A percentile compares a stretch with the other conserved stretches of the same genome.
Evolutionary conservation across 2,797 vertebrate genomes (phyloP).

Genomic region (Alcedo atthis): DNA sequence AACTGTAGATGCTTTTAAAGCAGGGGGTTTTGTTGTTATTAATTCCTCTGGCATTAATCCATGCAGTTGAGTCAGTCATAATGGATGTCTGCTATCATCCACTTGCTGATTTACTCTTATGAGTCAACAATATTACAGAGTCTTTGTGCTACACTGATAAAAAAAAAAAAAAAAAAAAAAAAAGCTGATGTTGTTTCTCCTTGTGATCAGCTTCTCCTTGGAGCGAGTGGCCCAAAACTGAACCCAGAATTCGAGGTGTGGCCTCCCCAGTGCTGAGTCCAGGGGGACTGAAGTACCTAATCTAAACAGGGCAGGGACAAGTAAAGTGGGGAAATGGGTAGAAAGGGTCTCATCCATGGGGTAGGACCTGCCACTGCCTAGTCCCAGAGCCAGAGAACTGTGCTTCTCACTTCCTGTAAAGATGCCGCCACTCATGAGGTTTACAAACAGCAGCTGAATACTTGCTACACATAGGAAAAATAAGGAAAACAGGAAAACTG

Average conservation of each 20-base stretch:
- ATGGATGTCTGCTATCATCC: not conserved
- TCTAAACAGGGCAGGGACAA: not conserved
- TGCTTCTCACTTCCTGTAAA: not conserved
- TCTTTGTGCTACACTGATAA: not conserved
- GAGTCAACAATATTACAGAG: not conserved
- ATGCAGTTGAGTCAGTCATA: not conserved
- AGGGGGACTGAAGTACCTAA: not conserved
- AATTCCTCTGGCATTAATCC: not conserved
- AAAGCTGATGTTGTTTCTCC: not conserved
- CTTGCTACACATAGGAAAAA: not conserved
- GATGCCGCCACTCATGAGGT: not conserved
- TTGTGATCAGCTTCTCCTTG: not conserved
- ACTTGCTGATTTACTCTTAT: not conserved
- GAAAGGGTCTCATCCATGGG: not conserved
- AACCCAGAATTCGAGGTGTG: not conserved
- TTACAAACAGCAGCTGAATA: not conserved
- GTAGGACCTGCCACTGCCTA: not conserved
- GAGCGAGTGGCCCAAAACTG: not conserved
- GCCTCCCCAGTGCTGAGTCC: not conserved
- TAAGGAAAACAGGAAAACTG: not conserved
- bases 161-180: not conserved
- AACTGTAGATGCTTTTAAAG: not conserved
- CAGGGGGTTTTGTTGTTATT: not conserved
- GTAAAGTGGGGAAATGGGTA: not conserved
- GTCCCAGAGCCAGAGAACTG: accelerated